These are phyloP conservation scores for Abramis brama DNA, from an alignment of 2,113 vertebrate genomes.

Conservation along the genomic window DNA sequence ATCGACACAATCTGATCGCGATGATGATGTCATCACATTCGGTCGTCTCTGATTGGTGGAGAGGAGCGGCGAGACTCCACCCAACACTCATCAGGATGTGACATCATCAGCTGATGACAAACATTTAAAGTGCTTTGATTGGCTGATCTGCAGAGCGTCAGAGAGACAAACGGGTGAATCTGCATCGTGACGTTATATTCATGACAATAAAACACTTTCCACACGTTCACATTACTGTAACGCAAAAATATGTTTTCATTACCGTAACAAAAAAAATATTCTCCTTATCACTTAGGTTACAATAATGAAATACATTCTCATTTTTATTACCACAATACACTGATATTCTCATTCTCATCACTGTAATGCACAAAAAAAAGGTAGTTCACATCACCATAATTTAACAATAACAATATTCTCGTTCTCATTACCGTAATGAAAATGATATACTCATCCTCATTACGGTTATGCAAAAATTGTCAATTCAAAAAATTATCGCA, in stretches of 20 bases:
- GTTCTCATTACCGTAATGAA: not conserved
- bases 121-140: slow-evolving; percentile 56
- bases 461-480: no score
- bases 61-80: not conserved
- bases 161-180: not conserved
- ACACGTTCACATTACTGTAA: not conserved
- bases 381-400: not conserved
- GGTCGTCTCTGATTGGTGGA: not conserved
- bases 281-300: not conserved
- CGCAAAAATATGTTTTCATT: not conserved
- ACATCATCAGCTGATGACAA: slow-evolving; percentile 20
- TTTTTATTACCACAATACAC: not conserved
- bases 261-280: not conserved
- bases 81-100: not conserved
- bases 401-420: no score
- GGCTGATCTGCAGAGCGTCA: slow-evolving; percentile 9
- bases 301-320: not conserved
- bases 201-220: not conserved
- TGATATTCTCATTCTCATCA: not conserved
- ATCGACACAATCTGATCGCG: not conserved
- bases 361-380: not conserved
- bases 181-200: not conserved
- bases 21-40: slow-evolving; percentile 1
- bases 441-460: not conserved
- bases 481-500: not conserved